Evolutionary conservation across 1,140 invertebrate species (phyloP).

Genomic region (Drosophila parabipectinata): DNA sequence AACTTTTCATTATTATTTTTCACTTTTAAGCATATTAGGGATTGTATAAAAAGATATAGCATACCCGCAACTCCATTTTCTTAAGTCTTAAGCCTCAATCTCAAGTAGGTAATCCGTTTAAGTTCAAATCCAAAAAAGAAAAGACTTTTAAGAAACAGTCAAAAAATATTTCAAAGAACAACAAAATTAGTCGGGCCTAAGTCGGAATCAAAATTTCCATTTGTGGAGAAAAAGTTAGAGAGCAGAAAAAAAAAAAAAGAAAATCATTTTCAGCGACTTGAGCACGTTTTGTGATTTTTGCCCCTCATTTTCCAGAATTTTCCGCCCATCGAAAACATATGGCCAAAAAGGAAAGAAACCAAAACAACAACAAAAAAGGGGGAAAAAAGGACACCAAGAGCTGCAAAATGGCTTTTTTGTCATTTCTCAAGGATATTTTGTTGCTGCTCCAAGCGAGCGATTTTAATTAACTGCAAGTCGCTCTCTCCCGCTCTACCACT

Average conservation of each 20-base stretch:
- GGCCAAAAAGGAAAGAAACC: not conserved
- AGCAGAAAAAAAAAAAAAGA: not conserved
- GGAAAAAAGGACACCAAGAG: not conserved
- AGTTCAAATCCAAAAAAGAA: too few relatives aligned
- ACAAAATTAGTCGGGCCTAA: not conserved
- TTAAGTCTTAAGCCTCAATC: too few relatives aligned
- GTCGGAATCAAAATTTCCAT: not conserved
- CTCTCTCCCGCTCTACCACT: constrained; percentile 16
- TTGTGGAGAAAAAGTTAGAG: not conserved
- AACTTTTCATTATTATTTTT: too few relatives aligned
- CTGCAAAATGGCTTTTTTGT: constrained; percentile 30
- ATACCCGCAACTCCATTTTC: too few relatives aligned
- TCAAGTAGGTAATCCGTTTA: too few relatives aligned
- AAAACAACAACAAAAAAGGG: constrained; percentile 1
- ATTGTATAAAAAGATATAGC: too few relatives aligned
- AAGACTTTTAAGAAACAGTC: not conserved
- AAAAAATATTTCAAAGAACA: not conserved
- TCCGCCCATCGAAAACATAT: constrained; percentile 6
- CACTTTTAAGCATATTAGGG: too few relatives aligned
- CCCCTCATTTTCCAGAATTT: not conserved
- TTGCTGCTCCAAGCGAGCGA: constrained; percentile 50
- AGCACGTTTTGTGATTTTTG: not conserved
- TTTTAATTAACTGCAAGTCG: constrained; percentile 74
- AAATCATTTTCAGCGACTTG: not conserved
- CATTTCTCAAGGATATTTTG: constrained; percentile 41